These are phyloP conservation scores for Amphiprion clarkii DNA, from an alignment of 2,797 vertebrate genomes.

Conservation along the genomic window DNA sequence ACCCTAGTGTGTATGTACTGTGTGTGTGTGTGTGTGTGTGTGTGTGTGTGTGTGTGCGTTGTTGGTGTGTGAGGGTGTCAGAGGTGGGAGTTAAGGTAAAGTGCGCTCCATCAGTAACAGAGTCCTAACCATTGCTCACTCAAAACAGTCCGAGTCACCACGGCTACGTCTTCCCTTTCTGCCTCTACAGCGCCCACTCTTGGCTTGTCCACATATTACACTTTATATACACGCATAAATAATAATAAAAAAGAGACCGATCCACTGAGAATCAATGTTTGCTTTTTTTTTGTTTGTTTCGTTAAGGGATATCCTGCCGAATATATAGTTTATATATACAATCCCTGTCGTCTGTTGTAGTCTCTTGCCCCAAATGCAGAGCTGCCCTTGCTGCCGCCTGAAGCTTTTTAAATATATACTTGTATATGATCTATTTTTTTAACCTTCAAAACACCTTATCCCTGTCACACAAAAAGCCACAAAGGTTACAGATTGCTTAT, in stretches of 20 bases:
- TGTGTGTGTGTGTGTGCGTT: background rate
- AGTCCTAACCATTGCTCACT: conserved; percentile 72
- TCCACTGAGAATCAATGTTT: conserved; percentile 80
- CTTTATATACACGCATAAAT: conserved; percentile 81
- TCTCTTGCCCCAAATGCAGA: conserved; percentile 47
- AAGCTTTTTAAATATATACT: conserved; percentile 71
- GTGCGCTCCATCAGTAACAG: conserved; percentile 79
- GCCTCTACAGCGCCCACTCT: conserved; percentile 73
- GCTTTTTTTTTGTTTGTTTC: conserved; percentile 40
- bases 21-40: background rate
- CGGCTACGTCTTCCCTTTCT: conserved; percentile 71
- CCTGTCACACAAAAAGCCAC: conserved; percentile 76
- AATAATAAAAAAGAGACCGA: conserved; percentile 65
- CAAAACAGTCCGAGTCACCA: conserved; percentile 80
- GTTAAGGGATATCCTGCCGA: conserved; percentile 79
- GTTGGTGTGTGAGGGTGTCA: conserved; percentile 13
- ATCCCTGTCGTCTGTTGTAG: conserved; percentile 75
- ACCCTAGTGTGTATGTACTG: conserved; percentile 10
- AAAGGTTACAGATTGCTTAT: conserved; percentile 83
- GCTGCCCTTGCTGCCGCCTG: conserved; percentile 51
- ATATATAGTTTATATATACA: conserved; percentile 79
- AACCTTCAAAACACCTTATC: conserved; percentile 65
- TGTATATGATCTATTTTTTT: conserved; percentile 50
- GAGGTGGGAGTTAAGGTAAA: conserved; percentile 76
- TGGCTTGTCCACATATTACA: conserved; percentile 74